Base-by-base conservation (phyloP, 2,888 invertebrate genomes). In the Elysia crispata region DNA sequence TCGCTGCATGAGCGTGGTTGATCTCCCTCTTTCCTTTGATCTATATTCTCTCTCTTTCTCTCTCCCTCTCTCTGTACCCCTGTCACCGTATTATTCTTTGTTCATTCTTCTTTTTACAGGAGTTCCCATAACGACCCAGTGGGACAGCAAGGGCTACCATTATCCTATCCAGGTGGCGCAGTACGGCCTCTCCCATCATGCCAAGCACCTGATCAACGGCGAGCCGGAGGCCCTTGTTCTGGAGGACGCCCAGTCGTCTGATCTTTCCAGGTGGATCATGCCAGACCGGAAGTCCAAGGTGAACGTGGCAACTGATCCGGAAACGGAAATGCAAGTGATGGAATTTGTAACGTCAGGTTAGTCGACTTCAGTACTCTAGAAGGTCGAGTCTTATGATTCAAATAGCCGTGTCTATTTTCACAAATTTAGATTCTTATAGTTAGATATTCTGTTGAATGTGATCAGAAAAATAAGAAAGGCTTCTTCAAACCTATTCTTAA, bases 81-180 rank as follows among this genome's bases (percentile, higher is more conserved):
- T n/a, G n/a, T n/a, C n/a, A n/a, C n/a, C n/a, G n/a, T n/a, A n/a
- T n/a, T n/a, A n/a, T n/a, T 41, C 41, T 41, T 3, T 41, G 5
- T 41, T 3, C 11, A 41, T 41, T 3, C 41, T 11, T 41, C 41
- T 41, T 6, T 41, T 41, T 41, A 6, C 74, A 92, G 92, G 92
- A 79, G 92, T 92, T 1, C 92, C 92, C 0, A 83, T 92, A n/a
- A 92, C 92, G 1, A 91, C 90, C 8, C 92, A 92, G 91, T 99
- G 99, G 99, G 97, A 97, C 87, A 95, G 96, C 54, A 95, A 95
- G 83, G 99, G 99, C 0, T 98, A 99, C 92, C 97, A 95, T 92
- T 99, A 99, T 93, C 98, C 99, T 0, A 99, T 98, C 0, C 99
- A 99, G 93, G 98, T 99, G 85, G 98, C 99, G 8, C 99, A 99